Base-by-base conservation (phyloP, 1,140 invertebrate species). In the Calephelis nemesis region DNA sequence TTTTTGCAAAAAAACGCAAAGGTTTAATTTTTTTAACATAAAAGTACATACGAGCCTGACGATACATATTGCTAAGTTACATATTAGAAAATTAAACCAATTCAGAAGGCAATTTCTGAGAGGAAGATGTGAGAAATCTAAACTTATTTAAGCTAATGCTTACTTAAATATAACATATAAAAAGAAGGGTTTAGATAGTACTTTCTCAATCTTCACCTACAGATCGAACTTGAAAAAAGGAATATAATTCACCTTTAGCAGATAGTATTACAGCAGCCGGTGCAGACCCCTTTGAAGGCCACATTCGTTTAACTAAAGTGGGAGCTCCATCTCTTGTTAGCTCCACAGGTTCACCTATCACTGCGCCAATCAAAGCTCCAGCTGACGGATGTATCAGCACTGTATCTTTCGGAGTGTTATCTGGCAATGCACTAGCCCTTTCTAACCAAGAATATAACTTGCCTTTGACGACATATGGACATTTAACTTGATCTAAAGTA, bases 271-370 rank as follows among this genome's bases (percentile, higher is more conserved):
- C 80, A 74, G 88, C 88, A 50, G 85, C 82, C 0, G 87, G 86
- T 0, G 88, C 81, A 6, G 86, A 87, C 0, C 81, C 74, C 70
- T 87, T 91, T 0, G 88, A 88, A 0, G 88, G 88, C 88, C 87
- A 91, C 85, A 91, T 88, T 5, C 88, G 81, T 60, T 84, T 88
- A 7, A 88, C 78, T 11, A 91, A 71, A 4, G 78, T 79, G 12
- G 85, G 82, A 39, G 84, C 84, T 12, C 83, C 88, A 5, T 88
- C 78, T 15, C 85, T 76, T 40, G 65, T 77, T 7, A 91, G 65
- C 13, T 85, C 76, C n/a, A 91, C 60, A 9, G 86, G 79, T 39
- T 76, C 83, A 5, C 88, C 88, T 42, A 91, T 90, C 4, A 91
- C 82, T 10, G 87, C 85, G 4, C 82, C 82, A 10, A 91, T 82